Evolutionary conservation across 2,888 invertebrate species (phyloP).

Genomic region (Limnephilus marmoratus): DNA sequence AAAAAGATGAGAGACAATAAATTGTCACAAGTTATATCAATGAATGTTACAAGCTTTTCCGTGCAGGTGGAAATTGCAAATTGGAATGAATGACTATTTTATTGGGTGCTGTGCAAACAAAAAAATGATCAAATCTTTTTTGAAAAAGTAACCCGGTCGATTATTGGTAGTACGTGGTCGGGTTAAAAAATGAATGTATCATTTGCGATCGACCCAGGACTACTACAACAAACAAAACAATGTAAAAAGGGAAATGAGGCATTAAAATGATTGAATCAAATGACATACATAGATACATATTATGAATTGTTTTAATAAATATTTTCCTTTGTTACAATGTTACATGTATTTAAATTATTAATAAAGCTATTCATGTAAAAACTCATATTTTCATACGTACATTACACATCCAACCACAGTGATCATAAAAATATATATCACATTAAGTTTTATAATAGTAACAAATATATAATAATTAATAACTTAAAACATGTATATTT

Average conservation of each 20-base stretch:
- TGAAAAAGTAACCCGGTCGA: too few species aligned
- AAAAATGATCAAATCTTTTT: too few species aligned
- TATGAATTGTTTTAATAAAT: constrained; percentile 49
- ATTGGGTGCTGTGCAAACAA: too few species aligned
- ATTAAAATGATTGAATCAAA: constrained; percentile 9
- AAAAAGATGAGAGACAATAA: too few species aligned
- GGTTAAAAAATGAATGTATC: too few species aligned
- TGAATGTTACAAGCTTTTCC: not conserved
- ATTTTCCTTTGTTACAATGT: constrained; percentile 39
- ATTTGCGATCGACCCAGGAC: not conserved
- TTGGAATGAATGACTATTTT: not conserved
- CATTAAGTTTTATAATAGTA: constrained; percentile 41
- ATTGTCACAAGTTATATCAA: too few species aligned
- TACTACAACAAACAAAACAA: not conserved
- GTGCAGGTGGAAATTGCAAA: not conserved
- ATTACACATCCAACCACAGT: constrained; percentile 26
- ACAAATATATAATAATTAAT: constrained; percentile 14
- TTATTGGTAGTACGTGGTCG: too few species aligned
- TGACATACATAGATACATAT: constrained; percentile 2
- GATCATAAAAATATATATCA: constrained; percentile 52
- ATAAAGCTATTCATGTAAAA: constrained; percentile 51
- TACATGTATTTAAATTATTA: constrained; percentile 49
- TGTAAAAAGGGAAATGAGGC: not conserved
- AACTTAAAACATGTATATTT: constrained; percentile 30
- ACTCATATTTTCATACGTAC: constrained; percentile 26